These are phyloP conservation scores for Anastatus disparis DNA, from an alignment of 1,140 invertebrate genomes.

Conservation along the genomic window DNA sequence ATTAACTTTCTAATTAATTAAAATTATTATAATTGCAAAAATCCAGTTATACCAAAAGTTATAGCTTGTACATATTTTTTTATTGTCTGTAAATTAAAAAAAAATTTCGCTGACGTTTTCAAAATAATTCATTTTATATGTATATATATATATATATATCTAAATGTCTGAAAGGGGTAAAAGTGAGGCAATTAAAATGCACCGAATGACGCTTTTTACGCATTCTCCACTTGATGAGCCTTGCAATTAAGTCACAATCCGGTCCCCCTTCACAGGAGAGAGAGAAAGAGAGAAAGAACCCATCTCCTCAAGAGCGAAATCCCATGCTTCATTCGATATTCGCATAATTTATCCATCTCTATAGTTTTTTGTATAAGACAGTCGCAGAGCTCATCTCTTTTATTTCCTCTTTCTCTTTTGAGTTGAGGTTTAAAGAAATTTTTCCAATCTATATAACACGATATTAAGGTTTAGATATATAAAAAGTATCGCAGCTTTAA, in stretches of 20 bases:
- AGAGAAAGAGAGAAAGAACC: no score
- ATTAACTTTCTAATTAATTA: constrained; percentile 12
- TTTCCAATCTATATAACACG: constrained; percentile 8
- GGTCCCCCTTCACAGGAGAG: no score
- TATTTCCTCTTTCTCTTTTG: no score
- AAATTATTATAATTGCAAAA: constrained; percentile 22
- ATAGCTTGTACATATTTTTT: no score
- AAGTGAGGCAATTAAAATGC: constrained; percentile 33
- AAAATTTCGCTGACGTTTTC: constrained; percentile 1
- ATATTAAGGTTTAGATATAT: not conserved
- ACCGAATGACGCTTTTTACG: constrained; percentile 32
- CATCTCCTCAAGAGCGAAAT: constrained; percentile 28
- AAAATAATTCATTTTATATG: constrained; percentile 34
- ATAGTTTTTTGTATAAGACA: no score
- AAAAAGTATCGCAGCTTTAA: no score
- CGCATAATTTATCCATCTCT: constrained; percentile 26
- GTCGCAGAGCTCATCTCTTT: no score
- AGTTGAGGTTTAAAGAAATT: constrained; percentile 26
- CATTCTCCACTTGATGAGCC: constrained; percentile 24
- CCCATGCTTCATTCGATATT: constrained; percentile 27
- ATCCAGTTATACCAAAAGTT: not conserved
- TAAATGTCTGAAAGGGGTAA: no score
- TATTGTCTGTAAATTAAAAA: constrained; percentile 4
- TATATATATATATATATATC: not conserved
- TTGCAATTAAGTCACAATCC: constrained; percentile 37